phyloP scores from a whole-genome alignment of 2,888 invertebrate genomes.

The Horisme vitalbata region DNA sequence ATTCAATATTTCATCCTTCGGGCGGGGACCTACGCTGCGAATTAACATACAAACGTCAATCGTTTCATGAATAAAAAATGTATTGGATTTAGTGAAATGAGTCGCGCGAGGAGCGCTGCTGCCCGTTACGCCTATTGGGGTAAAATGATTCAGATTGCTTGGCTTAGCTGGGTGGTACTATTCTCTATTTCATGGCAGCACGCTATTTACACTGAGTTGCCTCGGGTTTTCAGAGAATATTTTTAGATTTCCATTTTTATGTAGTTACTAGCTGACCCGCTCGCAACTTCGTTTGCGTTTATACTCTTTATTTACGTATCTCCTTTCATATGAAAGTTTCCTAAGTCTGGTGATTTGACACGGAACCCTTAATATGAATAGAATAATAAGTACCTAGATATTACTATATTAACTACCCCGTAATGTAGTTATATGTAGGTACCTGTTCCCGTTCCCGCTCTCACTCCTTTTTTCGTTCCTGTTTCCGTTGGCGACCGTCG shows the following conservation, averaged over 20 bases:
- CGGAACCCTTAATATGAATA: no score
- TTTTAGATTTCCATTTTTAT: not conserved
- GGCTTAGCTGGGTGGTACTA: constrained; percentile 55
- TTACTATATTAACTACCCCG: no score
- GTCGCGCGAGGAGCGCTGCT: constrained; percentile 66
- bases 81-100: constrained; percentile 82
- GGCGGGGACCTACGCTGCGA: constrained; percentile 74
- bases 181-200: constrained; percentile 50
- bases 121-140: constrained; percentile 63
- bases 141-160: constrained; percentile 62
- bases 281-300: no score
- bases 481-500: no score
- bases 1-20: constrained; percentile 81
- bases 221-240: constrained; percentile 7
- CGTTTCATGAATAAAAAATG: constrained; percentile 83
- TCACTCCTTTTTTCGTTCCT: no score
- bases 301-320: no score
- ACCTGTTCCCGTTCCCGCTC: no score
- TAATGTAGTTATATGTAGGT: no score
- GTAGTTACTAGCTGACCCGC: no score
- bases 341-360: no score
- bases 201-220: constrained; percentile 41
- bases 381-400: no score
- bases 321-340: no score
- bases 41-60: constrained; percentile 84